Evolutionary conservation across 2,113 vertebrate genomes (phyloP).

Genomic region (Climacteris rufus): DNA sequence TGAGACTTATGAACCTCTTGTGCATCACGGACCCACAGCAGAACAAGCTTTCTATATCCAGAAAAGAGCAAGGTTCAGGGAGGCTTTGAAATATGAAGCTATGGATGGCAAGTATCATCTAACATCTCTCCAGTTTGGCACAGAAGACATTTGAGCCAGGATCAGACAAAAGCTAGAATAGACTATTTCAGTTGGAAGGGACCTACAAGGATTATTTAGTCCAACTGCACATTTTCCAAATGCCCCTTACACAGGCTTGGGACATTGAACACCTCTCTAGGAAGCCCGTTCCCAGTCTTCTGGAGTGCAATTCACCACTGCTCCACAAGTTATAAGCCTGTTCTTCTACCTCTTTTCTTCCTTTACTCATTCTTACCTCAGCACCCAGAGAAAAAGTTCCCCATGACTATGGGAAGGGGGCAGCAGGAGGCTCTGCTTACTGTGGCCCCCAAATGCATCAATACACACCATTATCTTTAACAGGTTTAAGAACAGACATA

Average conservation of each 20-base stretch:
- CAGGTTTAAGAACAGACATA: slow-evolving; percentile 51
- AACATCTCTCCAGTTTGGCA: background rate
- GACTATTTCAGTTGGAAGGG: background rate
- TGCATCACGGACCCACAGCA: background rate
- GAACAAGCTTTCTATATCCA: background rate
- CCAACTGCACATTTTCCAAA: background rate
- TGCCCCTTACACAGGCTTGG: background rate
- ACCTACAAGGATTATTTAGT: background rate
- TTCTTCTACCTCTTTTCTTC: background rate
- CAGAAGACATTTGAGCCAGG: background rate
- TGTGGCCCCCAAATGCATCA: slow-evolving; percentile 15
- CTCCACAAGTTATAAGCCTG: background rate
- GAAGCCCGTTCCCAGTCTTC: background rate
- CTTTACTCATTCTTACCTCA: background rate
- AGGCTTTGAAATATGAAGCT: background rate
- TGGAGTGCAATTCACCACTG: background rate
- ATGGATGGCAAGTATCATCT: background rate
- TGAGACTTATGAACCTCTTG: background rate
- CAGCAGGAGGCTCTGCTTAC: background rate
- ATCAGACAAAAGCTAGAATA: background rate
- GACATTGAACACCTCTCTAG: background rate
- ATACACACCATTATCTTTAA: slow-evolving; percentile 26
- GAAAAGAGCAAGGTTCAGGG: background rate
- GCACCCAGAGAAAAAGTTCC: background rate
- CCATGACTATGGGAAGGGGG: background rate